These are phyloP conservation scores for Pluvialis apricaria DNA, from an alignment of 2,113 vertebrate genomes.

Conservation along the genomic window DNA sequence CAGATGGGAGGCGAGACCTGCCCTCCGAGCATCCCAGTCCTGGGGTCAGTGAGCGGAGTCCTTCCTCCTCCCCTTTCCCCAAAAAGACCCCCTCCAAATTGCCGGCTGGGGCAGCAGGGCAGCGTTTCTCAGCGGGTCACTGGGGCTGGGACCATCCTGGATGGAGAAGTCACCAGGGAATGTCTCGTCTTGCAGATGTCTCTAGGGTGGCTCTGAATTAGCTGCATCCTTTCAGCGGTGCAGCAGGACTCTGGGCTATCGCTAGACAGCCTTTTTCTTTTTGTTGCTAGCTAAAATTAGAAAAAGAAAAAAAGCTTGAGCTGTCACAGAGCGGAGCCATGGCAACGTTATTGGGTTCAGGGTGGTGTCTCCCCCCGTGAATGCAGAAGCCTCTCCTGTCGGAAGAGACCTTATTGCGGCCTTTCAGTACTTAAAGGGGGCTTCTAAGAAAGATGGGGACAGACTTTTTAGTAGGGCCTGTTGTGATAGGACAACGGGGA, in stretches of 20 bases:
- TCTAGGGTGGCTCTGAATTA: not conserved
- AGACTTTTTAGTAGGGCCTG: not conserved
- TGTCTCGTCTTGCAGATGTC: not conserved
- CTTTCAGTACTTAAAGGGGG: not conserved
- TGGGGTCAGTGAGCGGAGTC: constrained; percentile 74
- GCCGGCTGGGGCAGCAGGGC: not conserved
- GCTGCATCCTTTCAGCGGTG: not conserved
- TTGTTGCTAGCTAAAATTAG: not conserved
- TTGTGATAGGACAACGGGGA: not conserved
- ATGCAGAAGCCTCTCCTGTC: not conserved
- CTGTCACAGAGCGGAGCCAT: not conserved
- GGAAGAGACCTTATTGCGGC: not conserved
- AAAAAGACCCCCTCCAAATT: not conserved
- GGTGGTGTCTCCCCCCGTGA: not conserved
- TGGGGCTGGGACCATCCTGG: not conserved
- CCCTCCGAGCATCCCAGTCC: constrained; percentile 76
- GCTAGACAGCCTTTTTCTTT: not conserved
- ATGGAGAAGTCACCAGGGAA: not conserved
- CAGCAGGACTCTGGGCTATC: not conserved
- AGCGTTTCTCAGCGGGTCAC: not conserved
- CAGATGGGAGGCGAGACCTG: constrained; percentile 83
- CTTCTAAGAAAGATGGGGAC: not conserved
- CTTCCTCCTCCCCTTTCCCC: constrained; percentile 21
- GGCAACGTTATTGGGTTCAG: not conserved
- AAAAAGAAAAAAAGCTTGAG: not conserved